Base-by-base conservation (phyloP, 2,888 invertebrate genomes). In the Drosophila formosana region DNA sequence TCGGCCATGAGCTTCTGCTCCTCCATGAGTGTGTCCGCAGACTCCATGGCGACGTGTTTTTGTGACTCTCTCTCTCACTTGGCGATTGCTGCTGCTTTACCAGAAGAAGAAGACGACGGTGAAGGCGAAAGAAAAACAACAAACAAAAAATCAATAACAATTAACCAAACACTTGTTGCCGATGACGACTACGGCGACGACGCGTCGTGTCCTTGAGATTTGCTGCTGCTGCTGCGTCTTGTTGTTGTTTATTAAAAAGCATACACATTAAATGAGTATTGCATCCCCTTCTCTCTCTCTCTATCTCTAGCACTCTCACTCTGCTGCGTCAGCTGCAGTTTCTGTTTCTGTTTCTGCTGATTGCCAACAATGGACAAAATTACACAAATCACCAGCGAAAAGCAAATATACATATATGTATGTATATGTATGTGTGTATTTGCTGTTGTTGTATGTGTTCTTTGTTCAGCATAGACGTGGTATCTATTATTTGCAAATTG, bases 1-100 rank as follows among this genome's bases (percentile, higher is more conserved):
- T 97, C 96, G 82, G 95, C 95, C 94, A 96, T 95, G 45, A 96
- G 93, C 90, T 96, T 96, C 91, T 95, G 96, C 91, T 96, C 96
- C 92, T 97, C 96, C 80, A 91, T 87, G 55, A 91, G 78, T 47
- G 90, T 88, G 82, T 92, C 92, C 63, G 92, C 90, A 64, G 92
- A 91, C 80, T 92, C 92, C 92, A 92, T 92, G 75, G 66, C 70
- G 75, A 62, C 65, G 52, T 34, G 37, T 37, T 37, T 37, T 68
- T 56, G 34, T 47, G 56, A 63, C 57, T 55, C 55, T 56, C 26
- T 62, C 72, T n/a, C 37, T 37, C 37, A n/a, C 4, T 37, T 37
- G 5, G 5, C 37, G 49, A 25, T 50, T 28, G 25, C 11, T 23
- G 13, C 30, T 30, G 30, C 30, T 30, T 30, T 18, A 18, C 18